phyloP scores from a whole-genome alignment of 1,140 invertebrate species.

The Caerostris darwini region DNA sequence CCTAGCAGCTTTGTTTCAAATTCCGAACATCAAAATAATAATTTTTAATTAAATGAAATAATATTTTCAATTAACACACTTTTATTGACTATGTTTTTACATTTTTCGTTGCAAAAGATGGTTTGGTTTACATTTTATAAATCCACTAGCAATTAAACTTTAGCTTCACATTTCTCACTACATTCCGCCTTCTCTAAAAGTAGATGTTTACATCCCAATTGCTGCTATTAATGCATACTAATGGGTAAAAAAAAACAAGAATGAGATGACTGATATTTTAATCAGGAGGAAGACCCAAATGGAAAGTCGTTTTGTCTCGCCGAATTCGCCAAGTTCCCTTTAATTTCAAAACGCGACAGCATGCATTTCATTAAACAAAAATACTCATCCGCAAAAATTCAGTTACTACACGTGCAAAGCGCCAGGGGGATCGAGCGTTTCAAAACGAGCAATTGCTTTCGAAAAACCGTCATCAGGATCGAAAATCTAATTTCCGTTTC shows the following conservation, averaged over 20 bases:
- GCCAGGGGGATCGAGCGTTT: not conserved
- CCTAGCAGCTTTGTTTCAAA: too few species aligned
- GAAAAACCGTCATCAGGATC: constrained; percentile 18
- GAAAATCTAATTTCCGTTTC: constrained; percentile 12
- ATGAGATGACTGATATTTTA: not conserved
- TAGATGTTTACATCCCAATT: not conserved
- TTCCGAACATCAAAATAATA: too few species aligned
- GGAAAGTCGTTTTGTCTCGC: not conserved
- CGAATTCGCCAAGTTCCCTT: not conserved
- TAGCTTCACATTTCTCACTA: not conserved
- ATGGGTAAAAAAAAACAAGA: not conserved
- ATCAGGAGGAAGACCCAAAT: not conserved
- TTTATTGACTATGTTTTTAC: too few species aligned
- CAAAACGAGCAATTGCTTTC: constrained; percentile 31
- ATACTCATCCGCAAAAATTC: constrained; percentile 11
- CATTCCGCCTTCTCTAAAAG: not conserved
- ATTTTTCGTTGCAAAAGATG: too few species aligned
- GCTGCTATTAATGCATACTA: not conserved
- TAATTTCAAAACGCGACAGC: not conserved
- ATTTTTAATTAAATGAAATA: too few species aligned
- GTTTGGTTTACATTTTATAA: too few species aligned
- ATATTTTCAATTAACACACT: too few species aligned
- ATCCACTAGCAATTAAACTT: not conserved
- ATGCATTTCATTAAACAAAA: constrained; percentile 25
- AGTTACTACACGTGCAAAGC: not conserved